These are phyloP conservation scores for Fringilla coelebs DNA, from an alignment of 2,797 vertebrate species.

Conservation along the genomic window DNA sequence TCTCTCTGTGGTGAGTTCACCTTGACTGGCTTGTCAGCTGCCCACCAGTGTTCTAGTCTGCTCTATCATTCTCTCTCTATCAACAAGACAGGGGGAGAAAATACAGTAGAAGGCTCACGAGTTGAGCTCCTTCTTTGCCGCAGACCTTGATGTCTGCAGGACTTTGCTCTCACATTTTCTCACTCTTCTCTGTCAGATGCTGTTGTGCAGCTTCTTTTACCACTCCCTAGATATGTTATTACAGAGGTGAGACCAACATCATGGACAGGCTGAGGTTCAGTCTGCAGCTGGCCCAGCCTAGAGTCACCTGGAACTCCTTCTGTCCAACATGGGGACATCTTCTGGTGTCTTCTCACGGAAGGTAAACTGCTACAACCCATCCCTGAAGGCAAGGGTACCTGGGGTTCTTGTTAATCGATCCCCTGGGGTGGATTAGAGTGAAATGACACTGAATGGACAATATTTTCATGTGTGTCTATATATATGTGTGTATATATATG, in stretches of 20 bases:
- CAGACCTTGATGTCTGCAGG: not conserved
- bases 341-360: not conserved
- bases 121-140: rapidly evolving
- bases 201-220: not conserved
- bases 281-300: rapidly evolving
- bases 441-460: not conserved
- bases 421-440: not conserved
- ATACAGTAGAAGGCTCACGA: rapidly evolving
- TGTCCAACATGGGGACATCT: not conserved
- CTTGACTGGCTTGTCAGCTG: not conserved
- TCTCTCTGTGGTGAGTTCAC: not conserved
- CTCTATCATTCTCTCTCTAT: not conserved
- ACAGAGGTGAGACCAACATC: rapidly evolving
- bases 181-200: not conserved
- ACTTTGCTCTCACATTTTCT: not conserved
- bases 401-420: not conserved
- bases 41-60: not conserved
- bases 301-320: not conserved
- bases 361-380: not conserved
- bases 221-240: not conserved
- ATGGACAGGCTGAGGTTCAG: not conserved
- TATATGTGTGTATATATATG: not conserved
- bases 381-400: not conserved
- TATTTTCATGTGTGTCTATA: not conserved
- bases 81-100: not conserved